Evolutionary conservation across 2,797 vertebrate genomes (phyloP).

Genomic region (Stomatorhinus walkeri): DNA sequence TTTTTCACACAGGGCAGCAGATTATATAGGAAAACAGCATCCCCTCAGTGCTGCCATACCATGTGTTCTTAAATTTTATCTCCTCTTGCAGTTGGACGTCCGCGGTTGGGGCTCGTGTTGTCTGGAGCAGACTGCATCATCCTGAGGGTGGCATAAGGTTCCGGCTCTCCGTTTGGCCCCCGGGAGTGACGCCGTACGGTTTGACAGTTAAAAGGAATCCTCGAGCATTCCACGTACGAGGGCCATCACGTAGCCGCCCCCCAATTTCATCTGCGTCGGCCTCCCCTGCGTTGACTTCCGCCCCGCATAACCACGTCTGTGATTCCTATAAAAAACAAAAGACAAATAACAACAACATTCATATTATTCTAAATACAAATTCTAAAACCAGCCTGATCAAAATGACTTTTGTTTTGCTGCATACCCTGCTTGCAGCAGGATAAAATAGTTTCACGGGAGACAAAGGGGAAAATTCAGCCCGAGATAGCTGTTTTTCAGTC

Average conservation of each 20-base stretch:
- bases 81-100: constrained; percentile 35
- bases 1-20: constrained; percentile 37
- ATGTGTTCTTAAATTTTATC: constrained; percentile 47
- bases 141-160: constrained; percentile 31
- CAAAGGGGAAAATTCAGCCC: constrained; percentile 62
- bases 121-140: constrained; percentile 15
- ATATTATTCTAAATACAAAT: neutral
- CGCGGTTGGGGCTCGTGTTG: constrained; percentile 29
- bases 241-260: neutral
- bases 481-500: constrained; percentile 92
- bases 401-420: neutral
- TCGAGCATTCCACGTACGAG: neutral
- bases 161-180: constrained; percentile 31
- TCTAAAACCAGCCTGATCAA: neutral
- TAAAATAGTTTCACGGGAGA: constrained; percentile 34
- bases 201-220: constrained; percentile 31
- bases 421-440: constrained; percentile 33
- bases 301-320: neutral
- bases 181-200: constrained; percentile 18
- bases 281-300: neutral
- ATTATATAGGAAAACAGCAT: constrained; percentile 52
- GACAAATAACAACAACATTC: neutral
- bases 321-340: neutral
- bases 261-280: neutral
- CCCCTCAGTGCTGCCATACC: constrained; percentile 36